phyloP scores from a whole-genome alignment of 2,113 vertebrate species.

The Ceyx margarethae region DNA sequence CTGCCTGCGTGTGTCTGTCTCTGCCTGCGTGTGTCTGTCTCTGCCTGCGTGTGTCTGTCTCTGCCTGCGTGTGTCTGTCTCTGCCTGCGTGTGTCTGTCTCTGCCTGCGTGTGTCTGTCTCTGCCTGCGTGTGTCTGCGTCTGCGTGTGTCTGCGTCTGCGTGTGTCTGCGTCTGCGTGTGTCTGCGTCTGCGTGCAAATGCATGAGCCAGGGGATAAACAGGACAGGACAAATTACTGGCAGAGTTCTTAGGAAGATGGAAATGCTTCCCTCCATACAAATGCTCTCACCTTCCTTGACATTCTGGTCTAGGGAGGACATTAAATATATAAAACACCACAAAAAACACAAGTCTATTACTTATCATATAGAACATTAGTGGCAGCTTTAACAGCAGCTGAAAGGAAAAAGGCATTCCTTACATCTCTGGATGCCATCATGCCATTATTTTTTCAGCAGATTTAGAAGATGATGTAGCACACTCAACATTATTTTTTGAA shows the following conservation, averaged over 20 bases:
- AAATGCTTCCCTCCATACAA: neutral
- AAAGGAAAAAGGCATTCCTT: neutral
- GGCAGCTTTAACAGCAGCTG: neutral
- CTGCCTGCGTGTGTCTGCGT: too few species aligned
- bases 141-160: too few species aligned
- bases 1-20: too few species aligned
- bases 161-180: too few species aligned
- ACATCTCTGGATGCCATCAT: neutral
- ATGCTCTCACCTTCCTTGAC: neutral
- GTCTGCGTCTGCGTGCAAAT: neutral
- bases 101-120: too few species aligned
- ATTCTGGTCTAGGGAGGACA: neutral
- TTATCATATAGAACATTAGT: neutral
- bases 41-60: too few species aligned
- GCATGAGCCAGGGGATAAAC: neutral
- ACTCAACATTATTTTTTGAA: neutral
- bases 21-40: too few species aligned
- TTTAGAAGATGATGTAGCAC: neutral
- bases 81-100: too few species aligned
- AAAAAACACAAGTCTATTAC: neutral
- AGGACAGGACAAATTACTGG: neutral
- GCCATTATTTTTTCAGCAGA: neutral
- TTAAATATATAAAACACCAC: neutral
- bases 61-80: too few species aligned
- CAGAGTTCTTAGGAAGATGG: neutral